Evolutionary conservation across 1,140 invertebrate genomes (phyloP).

Genomic region (Chelonus insularis): DNA sequence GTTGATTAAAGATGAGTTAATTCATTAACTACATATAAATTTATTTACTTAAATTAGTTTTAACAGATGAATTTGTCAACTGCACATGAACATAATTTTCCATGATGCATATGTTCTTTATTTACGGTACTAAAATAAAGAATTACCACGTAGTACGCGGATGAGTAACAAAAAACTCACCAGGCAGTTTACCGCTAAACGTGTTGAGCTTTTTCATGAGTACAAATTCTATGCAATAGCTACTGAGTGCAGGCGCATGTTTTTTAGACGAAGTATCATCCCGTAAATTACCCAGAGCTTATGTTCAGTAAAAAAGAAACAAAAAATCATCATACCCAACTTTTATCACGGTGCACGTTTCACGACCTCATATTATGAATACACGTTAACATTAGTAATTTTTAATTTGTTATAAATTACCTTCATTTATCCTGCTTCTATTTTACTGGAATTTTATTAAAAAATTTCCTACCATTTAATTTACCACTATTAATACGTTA

Average conservation of each 20-base stretch:
- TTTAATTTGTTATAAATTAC: not conserved
- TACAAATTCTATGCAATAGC: conserved; percentile 35
- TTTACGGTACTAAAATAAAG: not conserved
- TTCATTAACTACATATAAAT: too few relatives aligned
- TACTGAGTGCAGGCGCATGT: conserved; percentile 25
- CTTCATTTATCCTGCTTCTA: too few relatives aligned
- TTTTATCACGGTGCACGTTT: not conserved
- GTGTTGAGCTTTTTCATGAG: conserved; percentile 12
- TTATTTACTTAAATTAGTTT: not conserved
- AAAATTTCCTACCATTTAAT: too few relatives aligned
- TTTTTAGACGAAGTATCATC: conserved; percentile 35
- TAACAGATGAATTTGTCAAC: not conserved
- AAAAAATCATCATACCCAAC: not conserved
- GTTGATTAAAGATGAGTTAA: too few relatives aligned
- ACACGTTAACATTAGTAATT: not conserved
- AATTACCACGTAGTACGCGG: not conserved
- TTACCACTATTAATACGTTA: too few relatives aligned
- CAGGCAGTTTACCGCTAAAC: conserved; percentile 24
- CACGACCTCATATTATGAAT: not conserved
- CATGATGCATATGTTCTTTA: not conserved
- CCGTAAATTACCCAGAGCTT: conserved; percentile 33
- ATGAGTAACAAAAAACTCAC: conserved; percentile 24
- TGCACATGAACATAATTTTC: not conserved
- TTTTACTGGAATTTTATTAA: too few relatives aligned
- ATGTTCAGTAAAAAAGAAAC: not conserved